Base-by-base conservation (phyloP, 2,797 vertebrate species). In the Sciurus vulgaris region DNA sequence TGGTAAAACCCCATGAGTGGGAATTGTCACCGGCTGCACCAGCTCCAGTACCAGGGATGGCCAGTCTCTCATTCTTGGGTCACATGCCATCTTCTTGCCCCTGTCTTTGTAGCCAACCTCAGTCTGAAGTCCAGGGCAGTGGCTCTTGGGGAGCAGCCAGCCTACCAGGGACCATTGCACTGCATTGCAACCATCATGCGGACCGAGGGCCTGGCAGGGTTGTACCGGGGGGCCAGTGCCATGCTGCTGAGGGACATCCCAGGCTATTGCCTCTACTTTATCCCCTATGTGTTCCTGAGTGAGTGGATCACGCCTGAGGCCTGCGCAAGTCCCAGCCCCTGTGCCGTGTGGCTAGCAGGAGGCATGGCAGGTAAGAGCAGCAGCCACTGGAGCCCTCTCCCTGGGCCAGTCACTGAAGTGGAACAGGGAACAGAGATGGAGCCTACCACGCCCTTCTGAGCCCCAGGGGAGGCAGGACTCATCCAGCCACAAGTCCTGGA, bases 161-260 rank as follows among this genome's bases (percentile, higher is more conserved):
- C 11, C 3, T 99, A 99, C 98, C 98, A 98, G 91, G 99, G 99
- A 1, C 99, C 99, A 10, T 86, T 99, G 85, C 99, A 99, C 97
- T 99, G 99, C 98, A 98, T 99, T 30, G 97, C 98, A 96, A 99
- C 98, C 97, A 99, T 99, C 86, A 97, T 99, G 61, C 98, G 98
- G 97, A 98, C 98, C 0, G 99, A 99, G 91, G 99, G 99, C 54
- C 88, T 99, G 95, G 96, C 95, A 18, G 99, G 99, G 14, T 97
- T 99, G 30, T 99, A 99, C 98, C 98, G 99, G 54, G 99, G 99
- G 0, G 98, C 98, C 0, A 98, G 98, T 0, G 99, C 99, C 97
- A 99, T 99, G 99, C 87, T 99, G 47, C 98, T 99, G 91, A 98
- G 99, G 95, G 99, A 99, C 22, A 89, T 99, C 33, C 99, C 99